Evolutionary conservation across 1,140 invertebrate genomes (phyloP), one percentile per base, ranked within the genome.

Genomic region (Triops cancriformis): DNA sequence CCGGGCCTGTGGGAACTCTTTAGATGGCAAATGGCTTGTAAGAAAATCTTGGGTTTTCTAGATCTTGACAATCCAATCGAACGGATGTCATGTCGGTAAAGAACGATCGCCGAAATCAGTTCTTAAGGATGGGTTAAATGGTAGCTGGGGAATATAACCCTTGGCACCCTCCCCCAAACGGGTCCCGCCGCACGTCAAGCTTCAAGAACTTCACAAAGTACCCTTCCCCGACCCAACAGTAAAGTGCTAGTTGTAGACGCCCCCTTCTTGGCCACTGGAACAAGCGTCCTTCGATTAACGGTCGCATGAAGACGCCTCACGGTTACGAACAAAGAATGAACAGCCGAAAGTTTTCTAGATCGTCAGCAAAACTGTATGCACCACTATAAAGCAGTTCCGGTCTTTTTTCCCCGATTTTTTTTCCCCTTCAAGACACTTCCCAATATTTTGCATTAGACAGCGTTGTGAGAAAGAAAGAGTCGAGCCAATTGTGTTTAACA

Each of bases 111-210:
- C 51, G 23, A 23, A 64, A 64, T 64, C 51, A 64, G 51, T 23
- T 64, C 51, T 23, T 64, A 64, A 64, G 51, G 51, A 23, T 23
- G 51, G 14, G 23, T 23, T n/a, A 64, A 18, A 1, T 64, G 51
- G 51, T 14, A 64, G 51, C 51, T 64, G 51, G 51, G 51, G 51
- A 64, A 64, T 64, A 64, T 64, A 64, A 64, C 51, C 14, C n/a
- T 64, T 23, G 18, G 51, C 14, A 64, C 18, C 23, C 23, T 64
- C 14, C 23, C n/a, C 51, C 23, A 23, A 14, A 18, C 31, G 2
- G 31, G 31, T 37, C 31, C 2, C 31, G 51, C 23, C 18, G 51
- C 51, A 23, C 51, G 23, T 64, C 51, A 23, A 64, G 51, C 51
- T 23, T 23, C 14, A n/a, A 18, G 51, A 64, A 5, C 51, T 14